Evolutionary conservation across 1,140 invertebrate genomes (phyloP).

Genomic region (Asbolus verrucosus): DNA sequence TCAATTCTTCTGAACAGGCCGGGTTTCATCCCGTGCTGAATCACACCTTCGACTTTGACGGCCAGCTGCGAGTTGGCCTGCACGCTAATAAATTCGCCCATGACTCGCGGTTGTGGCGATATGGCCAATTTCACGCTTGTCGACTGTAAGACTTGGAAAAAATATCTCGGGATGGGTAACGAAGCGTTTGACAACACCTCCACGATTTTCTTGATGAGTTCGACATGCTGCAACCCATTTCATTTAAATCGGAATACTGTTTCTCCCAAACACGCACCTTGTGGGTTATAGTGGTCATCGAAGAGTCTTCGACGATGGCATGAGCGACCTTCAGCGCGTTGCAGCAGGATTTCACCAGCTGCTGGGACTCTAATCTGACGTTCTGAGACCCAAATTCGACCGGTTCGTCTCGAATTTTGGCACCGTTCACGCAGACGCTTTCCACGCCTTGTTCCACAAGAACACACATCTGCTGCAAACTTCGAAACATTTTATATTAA

Average conservation of each 20-base stretch:
- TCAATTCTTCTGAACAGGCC: constrained; percentile 78
- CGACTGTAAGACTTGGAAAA: constrained; percentile 89
- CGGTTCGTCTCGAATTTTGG: constrained; percentile 56
- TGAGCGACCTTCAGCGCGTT: constrained; percentile 62
- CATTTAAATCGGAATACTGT: too few species aligned
- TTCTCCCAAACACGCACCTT: too few species aligned
- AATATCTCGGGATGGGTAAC: constrained; percentile 84
- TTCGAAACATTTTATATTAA: constrained; percentile 58
- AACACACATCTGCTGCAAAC: constrained; percentile 82
- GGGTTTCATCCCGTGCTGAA: constrained; percentile 77
- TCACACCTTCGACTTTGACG: constrained; percentile 88
- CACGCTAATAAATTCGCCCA: constrained; percentile 81
- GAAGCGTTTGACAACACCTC: constrained; percentile 75
- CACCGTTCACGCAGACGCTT: constrained; percentile 69
- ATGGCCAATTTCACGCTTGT: constrained; percentile 86
- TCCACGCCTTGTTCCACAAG: constrained; percentile 83
- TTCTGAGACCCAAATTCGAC: constrained; percentile 60
- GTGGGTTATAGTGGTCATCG: constrained; percentile 65
- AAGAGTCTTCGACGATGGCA: constrained; percentile 57
- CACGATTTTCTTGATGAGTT: constrained; percentile 76
- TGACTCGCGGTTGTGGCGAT: constrained; percentile 82
- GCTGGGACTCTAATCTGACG: constrained; percentile 62
- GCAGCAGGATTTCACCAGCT: constrained; percentile 63
- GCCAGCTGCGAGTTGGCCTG: constrained; percentile 83
- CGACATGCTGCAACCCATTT: constrained; percentile 73